Evolutionary conservation across 2,888 invertebrate genomes (phyloP), one percentile per base, ranked within the genome.

Genomic region (Reticulitermes lucifugus): DNA sequence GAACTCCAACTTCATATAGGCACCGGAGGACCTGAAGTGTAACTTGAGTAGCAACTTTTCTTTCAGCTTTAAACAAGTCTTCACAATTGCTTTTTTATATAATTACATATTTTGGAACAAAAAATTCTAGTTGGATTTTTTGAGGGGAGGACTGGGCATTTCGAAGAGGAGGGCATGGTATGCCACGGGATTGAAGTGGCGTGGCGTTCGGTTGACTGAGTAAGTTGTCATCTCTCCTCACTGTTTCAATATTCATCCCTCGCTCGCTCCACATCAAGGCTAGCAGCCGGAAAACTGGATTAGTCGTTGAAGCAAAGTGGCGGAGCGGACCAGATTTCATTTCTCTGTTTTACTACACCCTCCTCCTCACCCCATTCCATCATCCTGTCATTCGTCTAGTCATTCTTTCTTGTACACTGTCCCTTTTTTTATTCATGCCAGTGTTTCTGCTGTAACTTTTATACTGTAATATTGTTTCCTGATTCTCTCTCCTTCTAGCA

Each of bases 271-370:
- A 59, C 46, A 18, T 29, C n/a, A 46, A 75, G 60, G 81, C 65
- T 43, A 81, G 81, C 80, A 43, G 60, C 87, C 87, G 87, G 87
- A 87, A 87, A 88, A 88, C 87, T 86, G 88, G 88, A 88, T 88
- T 88, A 87, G 85, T 70, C 86, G 81, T 84, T 84, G 85, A 77
- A 85, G 85, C 84, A 85, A 87, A 87, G 87, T 87, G 87, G 85
- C 85, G 84, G 87, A 87, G 87, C 87, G 86, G 73, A 83, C 85
- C 85, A 83, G 84, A 86, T 86, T 87, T 86, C 85, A 85, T 85
- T 84, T 79, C 79, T 51, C 84, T 60, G 65, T 75, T 60, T 0
- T 35, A 35, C 79, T 21, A 29, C 29, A 18, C 71, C 10, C 70
- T 79, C 35, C 35, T 35, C n/a, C 71, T 12, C 70, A 1, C 10